phyloP scores from a whole-genome alignment of 1,140 invertebrate genomes.

The Zaprionus lachaisei region DNA sequence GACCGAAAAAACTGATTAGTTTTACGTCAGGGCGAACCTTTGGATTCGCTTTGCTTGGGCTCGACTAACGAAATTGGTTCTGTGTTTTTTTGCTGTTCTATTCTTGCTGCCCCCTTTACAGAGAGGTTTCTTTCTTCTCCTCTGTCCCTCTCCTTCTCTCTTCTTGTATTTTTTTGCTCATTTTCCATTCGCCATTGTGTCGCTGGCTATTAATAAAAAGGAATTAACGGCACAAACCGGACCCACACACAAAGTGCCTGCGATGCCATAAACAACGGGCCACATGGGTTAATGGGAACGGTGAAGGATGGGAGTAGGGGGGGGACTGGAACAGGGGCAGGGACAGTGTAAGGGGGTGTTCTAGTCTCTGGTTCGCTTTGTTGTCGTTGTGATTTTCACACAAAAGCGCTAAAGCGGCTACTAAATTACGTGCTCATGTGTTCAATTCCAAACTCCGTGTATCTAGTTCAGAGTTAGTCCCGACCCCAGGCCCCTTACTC shows the following conservation, averaged over 20 bases:
- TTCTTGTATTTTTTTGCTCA: conserved; percentile 20
- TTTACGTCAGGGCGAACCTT: conserved; percentile 42
- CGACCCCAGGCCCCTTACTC: conserved; percentile 7
- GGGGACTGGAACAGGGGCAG: neutral
- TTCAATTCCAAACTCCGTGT: conserved; percentile 36
- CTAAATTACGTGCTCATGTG: conserved; percentile 82
- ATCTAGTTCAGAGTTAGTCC: conserved; percentile 57
- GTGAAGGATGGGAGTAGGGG: neutral
- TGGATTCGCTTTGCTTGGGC: neutral
- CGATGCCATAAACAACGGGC: conserved; percentile 66
- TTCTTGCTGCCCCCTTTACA: neutral
- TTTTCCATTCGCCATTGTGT: conserved; percentile 51
- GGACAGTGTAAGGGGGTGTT: neutral
- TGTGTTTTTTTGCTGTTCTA: conserved; percentile 5
- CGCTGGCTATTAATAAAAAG: conserved; percentile 78
- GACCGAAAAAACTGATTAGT: conserved; percentile 64
- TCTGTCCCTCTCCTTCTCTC: neutral
- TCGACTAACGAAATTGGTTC: conserved; percentile 56
- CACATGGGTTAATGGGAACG: conserved; percentile 23
- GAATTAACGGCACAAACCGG: conserved; percentile 82
- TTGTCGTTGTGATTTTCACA: conserved; percentile 80
- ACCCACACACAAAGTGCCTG: conserved; percentile 54
- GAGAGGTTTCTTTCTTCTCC: neutral
- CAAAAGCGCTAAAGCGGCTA: conserved; percentile 80
- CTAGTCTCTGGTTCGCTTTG: conserved; percentile 15